Percentiles rank a stretch among this genome's conserved stretches.
Evolutionary conservation across 2,888 invertebrate species (phyloP).

Genomic region (Ganaspis brasiliensis): DNA sequence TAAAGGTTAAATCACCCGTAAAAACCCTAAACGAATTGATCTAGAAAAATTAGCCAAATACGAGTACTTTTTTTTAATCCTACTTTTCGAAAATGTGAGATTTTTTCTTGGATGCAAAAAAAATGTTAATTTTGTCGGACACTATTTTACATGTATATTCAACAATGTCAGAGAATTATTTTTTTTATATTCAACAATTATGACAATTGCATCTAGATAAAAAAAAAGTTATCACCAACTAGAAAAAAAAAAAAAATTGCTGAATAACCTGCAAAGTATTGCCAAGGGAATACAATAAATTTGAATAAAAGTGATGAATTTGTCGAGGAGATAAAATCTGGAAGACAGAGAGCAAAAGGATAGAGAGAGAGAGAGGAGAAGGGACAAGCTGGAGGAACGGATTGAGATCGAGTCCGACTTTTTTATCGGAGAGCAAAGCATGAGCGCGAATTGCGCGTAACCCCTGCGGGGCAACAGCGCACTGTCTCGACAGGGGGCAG

Average conservation of each 20-base stretch:
- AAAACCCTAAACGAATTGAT: too few species aligned
- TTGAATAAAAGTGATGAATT: slow-evolving; percentile 28
- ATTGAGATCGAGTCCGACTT: slow-evolving; percentile 78
- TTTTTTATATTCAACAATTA: too few species aligned
- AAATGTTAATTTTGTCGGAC: too few species aligned
- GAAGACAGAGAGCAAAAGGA: slow-evolving; percentile 27
- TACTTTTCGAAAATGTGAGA: too few species aligned
- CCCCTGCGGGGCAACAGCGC: slow-evolving; percentile 80
- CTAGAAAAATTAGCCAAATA: too few species aligned
- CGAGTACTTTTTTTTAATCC: too few species aligned
- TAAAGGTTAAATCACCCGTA: too few species aligned
- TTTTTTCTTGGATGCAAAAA: too few species aligned
- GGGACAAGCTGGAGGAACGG: slow-evolving; percentile 59
- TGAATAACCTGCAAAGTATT: background rate
- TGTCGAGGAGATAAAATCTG: slow-evolving; percentile 33
- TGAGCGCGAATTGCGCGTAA: slow-evolving; percentile 80
- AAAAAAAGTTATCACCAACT: background rate
- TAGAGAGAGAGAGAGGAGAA: slow-evolving; percentile 38
- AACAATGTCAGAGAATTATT: too few species aligned
- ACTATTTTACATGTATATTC: too few species aligned
- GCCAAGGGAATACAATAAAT: background rate
- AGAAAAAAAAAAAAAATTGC: background rate
- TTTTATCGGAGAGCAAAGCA: slow-evolving; percentile 75
- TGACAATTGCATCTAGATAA: too few species aligned
- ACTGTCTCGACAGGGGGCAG: slow-evolving; percentile 78